Base-by-base conservation (phyloP, 1,140 invertebrate genomes). In the Lepidurus arcticus region DNA sequence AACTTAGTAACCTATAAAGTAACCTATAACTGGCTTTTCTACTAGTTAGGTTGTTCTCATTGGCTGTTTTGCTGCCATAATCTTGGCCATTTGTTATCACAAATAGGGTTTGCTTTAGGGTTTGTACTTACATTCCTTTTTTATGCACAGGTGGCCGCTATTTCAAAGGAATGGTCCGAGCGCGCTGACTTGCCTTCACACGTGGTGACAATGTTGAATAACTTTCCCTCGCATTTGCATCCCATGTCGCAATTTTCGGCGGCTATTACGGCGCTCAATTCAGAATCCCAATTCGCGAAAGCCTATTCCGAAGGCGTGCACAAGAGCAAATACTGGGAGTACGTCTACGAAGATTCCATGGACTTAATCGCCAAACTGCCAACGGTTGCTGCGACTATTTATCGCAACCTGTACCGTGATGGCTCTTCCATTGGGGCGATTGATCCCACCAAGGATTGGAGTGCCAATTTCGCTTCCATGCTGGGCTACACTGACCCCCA, bases 191-290 rank as follows among this genome's bases (percentile, higher is more conserved):
- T 99, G 7, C 97, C 97, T 1, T 89, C 92, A 74, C 96, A 98
- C 85, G 95, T 99, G 44, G 94, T 96, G 11, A 95, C 92, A 42
- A 93, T 98, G 88, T 86, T 99, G 80, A 98, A 98, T 86, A 96
- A 96, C 84, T 94, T 99, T 86, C 97, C 97, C n/a, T 90, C 91
- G 81, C 90, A 91, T 80, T 85, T 99, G 42, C 96, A 98, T 83
- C 96, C 96, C 0, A 98, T 98, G 97, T 92, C 95, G 11, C 97
- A 98, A 85, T 95, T 98, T 83, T 92, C 93, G 73, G 92, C 94
- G 44, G 97, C 96, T 11, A 91, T 98, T 79, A 96, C 94, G 11
- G 91, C 95, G 4, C 87, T 98, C 73, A 97, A 97, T 85, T 94
- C 91, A 82, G 96, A 98, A 86, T 96, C 94, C 83, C 92, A 94